Evolutionary conservation across 1,140 invertebrate genomes (phyloP), one percentile per base, ranked within the genome.

Genomic region (Listronotus oregonensis): DNA sequence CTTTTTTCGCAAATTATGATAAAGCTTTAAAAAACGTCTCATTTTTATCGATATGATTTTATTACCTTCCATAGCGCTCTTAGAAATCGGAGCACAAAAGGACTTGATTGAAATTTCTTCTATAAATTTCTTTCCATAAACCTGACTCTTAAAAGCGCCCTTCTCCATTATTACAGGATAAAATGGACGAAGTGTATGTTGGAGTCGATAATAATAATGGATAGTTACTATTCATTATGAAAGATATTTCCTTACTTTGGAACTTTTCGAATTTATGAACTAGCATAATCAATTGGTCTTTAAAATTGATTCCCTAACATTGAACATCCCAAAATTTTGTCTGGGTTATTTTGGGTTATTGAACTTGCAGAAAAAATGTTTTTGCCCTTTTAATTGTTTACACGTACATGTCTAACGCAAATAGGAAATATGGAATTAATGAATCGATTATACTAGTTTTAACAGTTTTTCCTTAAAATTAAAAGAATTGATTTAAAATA

Each of bases 111-210:
- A 63, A 63, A 63, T 63, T 63, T 61, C 58, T 61, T 61, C 58
- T 61, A 61, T 61, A 61, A 61, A 61, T 61, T 61, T 63, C 60
- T 63, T 54, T 63, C 60, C 60, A 63, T 63, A 63, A 63, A 54
- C 60, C 50, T 63, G 47, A 50, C 14, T 34, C 58, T 46, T 61
- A 50, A n/a, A 54, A 32, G 60, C 60, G 31, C 51, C 31, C 50
- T 51, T 44, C 60, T 63, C 51, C 51, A 63, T 63, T 63, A 63
- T 54, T 18, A 43, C 50, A 21, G 31, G 40, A 44, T 52, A 52
- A 54, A 63, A 63, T 63, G 44, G 60, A 63, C 60, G 37, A 43
- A 54, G 60, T 18, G 37, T 56, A 43, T 42, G 54, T 56, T 43
- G 21, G 27, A 54, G 37, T 63, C 60, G 60, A 63, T 63, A 63